Base-by-base conservation (phyloP, 2,113 vertebrate genomes). In the Silurus glanis region DNA sequence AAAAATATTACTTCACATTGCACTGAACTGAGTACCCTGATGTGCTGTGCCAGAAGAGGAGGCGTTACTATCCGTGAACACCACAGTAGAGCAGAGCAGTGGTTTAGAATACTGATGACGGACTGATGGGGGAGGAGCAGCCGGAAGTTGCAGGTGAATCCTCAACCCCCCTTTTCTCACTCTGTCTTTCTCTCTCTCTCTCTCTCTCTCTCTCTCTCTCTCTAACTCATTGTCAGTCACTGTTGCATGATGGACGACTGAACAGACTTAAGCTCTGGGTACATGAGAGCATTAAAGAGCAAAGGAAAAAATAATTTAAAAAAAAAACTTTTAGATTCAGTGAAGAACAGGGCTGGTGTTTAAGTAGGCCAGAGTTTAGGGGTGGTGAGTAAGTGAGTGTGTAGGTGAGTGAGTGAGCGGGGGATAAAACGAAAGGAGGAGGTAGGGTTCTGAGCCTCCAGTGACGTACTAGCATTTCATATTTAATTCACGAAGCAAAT, bases 401-500 rank as follows among this genome's bases (percentile, higher is more conserved):
- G 86, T 78, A 85, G 88, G 71, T 49, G 45, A 74, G 89, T 83
- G 51, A 71, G 84, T 83, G 90, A 91, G 89, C 89, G 82, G 84
- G 85, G 88, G 84, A 80, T 61, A 80, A 80, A 78, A 90, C 37
- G 90, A 23, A 62, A 83, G 45, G 72, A 83, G 71, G 58, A 47
- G 74, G 82, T 59, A 62, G 47, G 89, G 90, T 86, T 62, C 89
- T 89, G 88, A 72, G 74, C 89, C 90, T 92, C 92, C 91, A 91
- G 84, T 95, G 94, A 94, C 92, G 92, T 94, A 88, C 58, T 84
- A 84, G 69, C 80, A 87, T 88, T 91, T 94, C 93, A 94, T 94
- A 87, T 91, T 92, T 94, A 92, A 94, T 94, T 94, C 92, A 95
- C 91, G 91, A 91, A 84, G 88, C 45, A 86, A 89, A 92, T 88